Conservation (phyloP, 2,797 vertebrate species). For the Parauchenoglanis ngamensis region DNA sequence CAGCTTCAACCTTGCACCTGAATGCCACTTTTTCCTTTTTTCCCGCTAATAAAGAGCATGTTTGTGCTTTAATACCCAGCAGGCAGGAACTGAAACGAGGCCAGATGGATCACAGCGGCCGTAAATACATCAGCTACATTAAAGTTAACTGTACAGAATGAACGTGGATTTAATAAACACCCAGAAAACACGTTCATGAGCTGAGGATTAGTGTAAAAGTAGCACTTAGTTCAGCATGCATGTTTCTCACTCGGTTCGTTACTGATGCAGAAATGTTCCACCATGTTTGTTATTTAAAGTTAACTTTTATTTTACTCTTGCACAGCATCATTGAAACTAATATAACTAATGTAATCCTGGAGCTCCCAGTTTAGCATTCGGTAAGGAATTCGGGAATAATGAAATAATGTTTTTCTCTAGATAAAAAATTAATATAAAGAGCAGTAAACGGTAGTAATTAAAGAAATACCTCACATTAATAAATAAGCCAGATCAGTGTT, state of each 20-base stretch:
- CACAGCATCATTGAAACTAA: neutral
- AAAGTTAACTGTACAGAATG: neutral
- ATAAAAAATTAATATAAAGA: neutral
- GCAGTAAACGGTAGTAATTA: neutral
- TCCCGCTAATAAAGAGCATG: constrained; percentile 22
- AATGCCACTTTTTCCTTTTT: neutral
- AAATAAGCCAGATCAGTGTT: no score
- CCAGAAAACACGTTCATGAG: neutral
- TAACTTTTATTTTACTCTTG: no score
- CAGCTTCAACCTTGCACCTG: constrained; percentile 15
- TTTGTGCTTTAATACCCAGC: constrained; percentile 11
- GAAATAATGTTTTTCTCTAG: neutral
- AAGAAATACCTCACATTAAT: no score
- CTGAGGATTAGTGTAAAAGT: neutral
- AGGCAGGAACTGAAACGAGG: neutral
- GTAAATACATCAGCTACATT: neutral
- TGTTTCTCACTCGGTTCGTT: no score
- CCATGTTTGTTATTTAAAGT: neutral
- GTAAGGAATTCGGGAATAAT: neutral
- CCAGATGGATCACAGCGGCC: neutral
- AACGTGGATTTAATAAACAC: no score
- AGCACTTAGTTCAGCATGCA: neutral
- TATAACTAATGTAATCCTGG: no score
- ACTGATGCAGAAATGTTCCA: neutral
- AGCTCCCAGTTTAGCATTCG: no score